A percentile compares a stretch with the other conserved stretches of the same genome.
These are phyloP conservation scores for Rhagium mordax DNA, from an alignment of 2,888 invertebrate species.

Conservation along the genomic window DNA sequence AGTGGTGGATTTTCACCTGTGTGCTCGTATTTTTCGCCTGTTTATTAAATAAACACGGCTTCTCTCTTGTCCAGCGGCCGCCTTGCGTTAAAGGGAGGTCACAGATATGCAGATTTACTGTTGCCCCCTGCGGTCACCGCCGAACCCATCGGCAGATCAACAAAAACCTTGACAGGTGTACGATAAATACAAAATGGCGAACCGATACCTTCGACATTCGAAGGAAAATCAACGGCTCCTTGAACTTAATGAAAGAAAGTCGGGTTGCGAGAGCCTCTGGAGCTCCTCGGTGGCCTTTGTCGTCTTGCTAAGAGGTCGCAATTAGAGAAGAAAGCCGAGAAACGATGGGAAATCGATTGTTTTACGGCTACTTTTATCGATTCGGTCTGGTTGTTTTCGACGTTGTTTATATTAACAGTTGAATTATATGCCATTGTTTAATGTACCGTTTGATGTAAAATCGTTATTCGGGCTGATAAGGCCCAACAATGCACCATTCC, in stretches of 20 bases:
- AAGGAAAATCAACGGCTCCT: slow-evolving; percentile 28
- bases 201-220: slow-evolving; percentile 38
- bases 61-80: neutral
- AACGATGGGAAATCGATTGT: slow-evolving; percentile 24
- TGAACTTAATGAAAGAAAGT: neutral
- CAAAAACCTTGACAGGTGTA: slow-evolving; percentile 44
- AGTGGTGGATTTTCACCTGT: slow-evolving; percentile 51
- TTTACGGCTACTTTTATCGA: slow-evolving; percentile 28
- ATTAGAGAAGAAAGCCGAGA: slow-evolving; percentile 11
- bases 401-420: slow-evolving; percentile 33
- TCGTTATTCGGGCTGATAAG: slow-evolving; percentile 30
- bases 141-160: neutral
- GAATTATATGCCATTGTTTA: slow-evolving; percentile 24
- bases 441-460: slow-evolving; percentile 23
- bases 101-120: neutral
- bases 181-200: slow-evolving; percentile 50
- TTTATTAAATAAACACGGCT: neutral
- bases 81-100: neutral
- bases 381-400: slow-evolving; percentile 13
- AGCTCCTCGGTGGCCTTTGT: neutral
- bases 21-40: slow-evolving; percentile 12
- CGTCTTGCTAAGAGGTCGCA: neutral
- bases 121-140: neutral
- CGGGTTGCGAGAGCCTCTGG: neutral
- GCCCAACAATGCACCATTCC: slow-evolving; percentile 23